These are phyloP conservation scores for Muscicapa striata DNA, from an alignment of 2,797 vertebrate genomes.

Conservation along the genomic window DNA sequence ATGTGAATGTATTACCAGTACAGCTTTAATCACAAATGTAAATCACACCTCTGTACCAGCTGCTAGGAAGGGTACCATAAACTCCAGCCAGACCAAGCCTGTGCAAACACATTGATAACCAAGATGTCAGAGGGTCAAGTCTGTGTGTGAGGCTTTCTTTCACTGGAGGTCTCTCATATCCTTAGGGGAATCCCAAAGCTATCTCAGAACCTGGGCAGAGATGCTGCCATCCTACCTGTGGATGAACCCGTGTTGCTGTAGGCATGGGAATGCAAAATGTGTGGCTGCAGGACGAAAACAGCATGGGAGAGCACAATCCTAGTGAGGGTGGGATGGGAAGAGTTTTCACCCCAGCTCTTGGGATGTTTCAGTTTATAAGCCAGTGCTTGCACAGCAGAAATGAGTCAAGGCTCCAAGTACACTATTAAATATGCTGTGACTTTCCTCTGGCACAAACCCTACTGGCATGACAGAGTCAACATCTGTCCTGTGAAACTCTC, in stretches of 20 bases:
- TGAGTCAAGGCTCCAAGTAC: neutral
- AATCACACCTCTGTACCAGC: neutral
- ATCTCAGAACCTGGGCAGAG: neutral
- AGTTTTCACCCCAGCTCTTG: neutral
- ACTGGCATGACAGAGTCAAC: neutral
- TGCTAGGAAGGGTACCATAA: neutral
- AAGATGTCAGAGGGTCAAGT: neutral
- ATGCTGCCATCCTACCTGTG: neutral
- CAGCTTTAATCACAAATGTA: neutral
- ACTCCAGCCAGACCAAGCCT: neutral
- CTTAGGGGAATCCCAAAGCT: neutral
- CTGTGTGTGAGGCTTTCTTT: neutral
- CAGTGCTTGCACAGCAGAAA: neutral
- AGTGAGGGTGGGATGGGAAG: neutral
- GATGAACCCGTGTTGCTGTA: neutral
- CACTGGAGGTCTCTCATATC: neutral
- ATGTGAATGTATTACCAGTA: neutral
- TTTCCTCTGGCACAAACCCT: neutral
- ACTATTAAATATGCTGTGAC: neutral
- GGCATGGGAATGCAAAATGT: neutral
- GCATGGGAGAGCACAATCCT: neutral
- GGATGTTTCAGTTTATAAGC: neutral
- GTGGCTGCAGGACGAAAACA: neutral
- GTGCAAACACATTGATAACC: neutral
- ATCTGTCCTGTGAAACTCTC: neutral